Evolutionary conservation across 1,140 invertebrate species (phyloP), one percentile per base, ranked within the genome.

Genomic region (Diachasma alloeum): DNA sequence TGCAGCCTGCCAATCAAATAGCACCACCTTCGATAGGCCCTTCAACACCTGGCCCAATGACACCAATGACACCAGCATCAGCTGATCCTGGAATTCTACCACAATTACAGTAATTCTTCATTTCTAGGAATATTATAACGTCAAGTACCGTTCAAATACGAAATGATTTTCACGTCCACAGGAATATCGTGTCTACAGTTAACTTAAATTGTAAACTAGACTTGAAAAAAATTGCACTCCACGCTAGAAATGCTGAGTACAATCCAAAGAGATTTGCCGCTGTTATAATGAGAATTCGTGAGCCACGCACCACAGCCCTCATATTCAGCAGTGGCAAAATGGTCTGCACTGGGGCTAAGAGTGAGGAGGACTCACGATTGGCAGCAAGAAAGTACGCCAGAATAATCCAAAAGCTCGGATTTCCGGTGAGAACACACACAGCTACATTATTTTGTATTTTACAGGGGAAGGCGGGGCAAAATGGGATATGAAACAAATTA

Each of bases 261-360:
- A 99, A 99, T 91, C 99, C 99, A 31, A 99, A 99, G 91, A 94
- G 99, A 88, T 99, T 99, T 93, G 98, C 99, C 67, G 99, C 99
- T 78, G 98, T 99, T 0, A 99, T 99, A 73, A 99, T 99, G 99
- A 92, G 99, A 86, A 99, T 99, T 85, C 92, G 98, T 87, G 98
- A 99, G 87, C 99, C 99, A 0, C 91, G 99, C 81, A 99, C 99
- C 2, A 99, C 99, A 24, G 99, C 99, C 13, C 90, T 99, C 11
- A 99, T 99, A 81, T 99, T 99, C 86, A 98, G 97, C 83, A 99
- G 98, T 48, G 99, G 99, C 0, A 99, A 99, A 93, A 99, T 99
- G 98, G 99, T 99, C 0, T 99, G 99, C 87, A 99, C 99, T 0
- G 99, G 99, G 19, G 99, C 99, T 0, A 99, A 99, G 91, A 99